Percentiles rank a stretch among this genome's conserved stretches.
Evolutionary conservation across 2,113 vertebrate species (phyloP).

Genomic region (Urocitellus parryii): DNA sequence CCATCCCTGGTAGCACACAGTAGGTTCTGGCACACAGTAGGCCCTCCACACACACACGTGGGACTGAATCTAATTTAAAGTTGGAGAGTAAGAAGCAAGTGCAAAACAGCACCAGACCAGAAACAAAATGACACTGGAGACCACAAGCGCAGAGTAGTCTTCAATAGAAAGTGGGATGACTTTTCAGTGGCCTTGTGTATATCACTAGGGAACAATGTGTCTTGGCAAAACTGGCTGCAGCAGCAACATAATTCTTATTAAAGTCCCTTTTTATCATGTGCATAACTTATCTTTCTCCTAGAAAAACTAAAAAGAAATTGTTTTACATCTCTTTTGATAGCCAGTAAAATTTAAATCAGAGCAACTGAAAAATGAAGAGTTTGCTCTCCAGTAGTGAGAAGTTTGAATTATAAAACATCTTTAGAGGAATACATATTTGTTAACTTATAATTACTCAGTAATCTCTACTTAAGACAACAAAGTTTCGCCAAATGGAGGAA

Average conservation of each 20-base stretch:
- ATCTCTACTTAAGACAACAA: constrained; percentile 29
- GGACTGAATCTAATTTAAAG: neutral
- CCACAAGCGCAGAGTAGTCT: neutral
- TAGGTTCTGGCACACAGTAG: neutral
- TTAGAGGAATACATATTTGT: constrained; percentile 33
- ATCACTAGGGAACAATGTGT: neutral
- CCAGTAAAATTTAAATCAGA: constrained; percentile 11
- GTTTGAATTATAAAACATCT: constrained; percentile 37
- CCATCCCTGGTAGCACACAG: neutral
- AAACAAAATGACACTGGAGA: neutral
- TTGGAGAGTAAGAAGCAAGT: neutral
- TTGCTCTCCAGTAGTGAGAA: neutral
- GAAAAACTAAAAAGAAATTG: neutral
- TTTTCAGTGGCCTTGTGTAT: neutral
- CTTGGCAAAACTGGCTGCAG: neutral
- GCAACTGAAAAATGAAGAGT: constrained; percentile 6
- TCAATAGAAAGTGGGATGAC: neutral
- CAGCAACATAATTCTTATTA: neutral
- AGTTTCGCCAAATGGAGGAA: neutral
- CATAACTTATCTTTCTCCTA: neutral
- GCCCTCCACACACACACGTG: neutral
- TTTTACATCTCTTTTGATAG: neutral
- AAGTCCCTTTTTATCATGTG: neutral
- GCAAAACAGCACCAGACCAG: neutral
- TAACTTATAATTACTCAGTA: neutral